These are phyloP conservation scores for Aromia moschata DNA, from an alignment of 2,888 invertebrate species.

Conservation along the genomic window DNA sequence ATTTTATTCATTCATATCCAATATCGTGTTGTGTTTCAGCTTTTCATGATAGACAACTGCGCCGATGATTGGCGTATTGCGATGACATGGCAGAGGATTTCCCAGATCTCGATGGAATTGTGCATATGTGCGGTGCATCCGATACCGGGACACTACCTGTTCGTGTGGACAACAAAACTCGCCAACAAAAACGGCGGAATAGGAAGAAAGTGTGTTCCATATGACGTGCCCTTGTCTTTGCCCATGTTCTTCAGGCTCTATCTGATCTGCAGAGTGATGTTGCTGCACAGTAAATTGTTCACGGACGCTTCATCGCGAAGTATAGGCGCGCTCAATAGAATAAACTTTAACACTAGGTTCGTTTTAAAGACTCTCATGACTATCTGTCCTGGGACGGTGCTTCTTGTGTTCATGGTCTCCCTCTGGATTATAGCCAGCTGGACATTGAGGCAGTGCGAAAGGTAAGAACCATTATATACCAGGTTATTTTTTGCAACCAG, in stretches of 20 bases:
- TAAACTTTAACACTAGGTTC: conserved; percentile 98
- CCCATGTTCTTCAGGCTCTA: conserved; percentile 99
- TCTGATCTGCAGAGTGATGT: conserved; percentile 99
- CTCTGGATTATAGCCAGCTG: conserved; percentile 99
- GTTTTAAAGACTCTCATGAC: conserved; percentile 96
- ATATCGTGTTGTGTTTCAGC: too few species aligned
- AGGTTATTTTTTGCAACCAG: too few species aligned
- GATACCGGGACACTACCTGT: conserved; percentile 95
- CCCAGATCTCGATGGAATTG: conserved; percentile 91
- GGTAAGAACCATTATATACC: conserved; percentile 78
- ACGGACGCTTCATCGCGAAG: conserved; percentile 99
- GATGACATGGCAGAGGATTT: conserved; percentile 97
- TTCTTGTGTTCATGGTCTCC: conserved; percentile 99
- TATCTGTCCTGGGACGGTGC: conserved; percentile 97
- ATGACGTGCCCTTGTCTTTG: conserved; percentile 96
- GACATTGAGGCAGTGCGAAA: conserved; percentile 98
- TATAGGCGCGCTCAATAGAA: conserved; percentile 96
- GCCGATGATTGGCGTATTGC: conserved; percentile 99
- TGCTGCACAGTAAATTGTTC: conserved; percentile 98
- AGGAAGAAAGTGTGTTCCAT: conserved; percentile 79
- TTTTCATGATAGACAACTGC: conserved; percentile 99
- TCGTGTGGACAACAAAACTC: conserved; percentile 95
- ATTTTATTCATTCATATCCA: too few species aligned
- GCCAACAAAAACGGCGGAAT: conserved; percentile 79
- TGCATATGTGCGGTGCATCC: conserved; percentile 98